phyloP scores from a whole-genome alignment of 1,140 invertebrate species.

The fruit fly (Drosophila melanogaster) region Release_6_plus_ISO1_MT NT_037436.4:13502501-13503000 shows the following conservation, averaged over 20 bases:
- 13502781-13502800: conserved; percentile 58
- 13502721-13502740: conserved; percentile 45
- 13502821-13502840: conserved; percentile 22
- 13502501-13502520: conserved; percentile 17
- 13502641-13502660: conserved; percentile 6
- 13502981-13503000: conserved; percentile 38
- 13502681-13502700: conserved; percentile 19
- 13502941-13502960: conserved; percentile 58
- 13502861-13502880: conserved; percentile 7
- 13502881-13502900: conserved; percentile 56
- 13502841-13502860: conserved; percentile 22
- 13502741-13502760: conserved; percentile 77
- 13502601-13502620: conserved; percentile 5
- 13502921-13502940: conserved; percentile 80
- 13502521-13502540: too few relatives aligned
- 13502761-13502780: conserved; percentile 75
- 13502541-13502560: background rate
- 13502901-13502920: conserved; percentile 60
- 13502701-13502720: conserved; percentile 33
- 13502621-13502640: background rate
- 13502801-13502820: conserved; percentile 39
- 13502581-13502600: background rate
- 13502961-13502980: conserved; percentile 79
- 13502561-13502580: conserved; percentile 3
- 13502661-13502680: background rate